Evolutionary conservation across 2,113 vertebrate species (phyloP).

Genomic region (Rynchops niger): DNA sequence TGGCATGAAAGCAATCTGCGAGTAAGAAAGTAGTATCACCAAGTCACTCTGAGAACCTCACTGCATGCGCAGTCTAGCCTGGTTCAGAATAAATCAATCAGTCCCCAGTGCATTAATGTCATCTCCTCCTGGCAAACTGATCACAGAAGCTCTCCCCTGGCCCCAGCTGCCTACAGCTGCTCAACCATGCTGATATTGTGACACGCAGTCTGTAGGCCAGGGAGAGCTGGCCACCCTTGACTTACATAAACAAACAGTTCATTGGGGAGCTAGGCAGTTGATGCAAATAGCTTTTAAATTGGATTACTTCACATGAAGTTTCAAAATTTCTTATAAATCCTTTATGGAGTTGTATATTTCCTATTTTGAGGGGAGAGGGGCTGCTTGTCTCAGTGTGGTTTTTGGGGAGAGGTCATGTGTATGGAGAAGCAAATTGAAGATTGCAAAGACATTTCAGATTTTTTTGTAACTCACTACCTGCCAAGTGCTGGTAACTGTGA

Average conservation of each 20-base stretch:
- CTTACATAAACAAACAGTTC: neutral
- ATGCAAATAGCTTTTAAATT: neutral
- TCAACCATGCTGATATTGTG: neutral
- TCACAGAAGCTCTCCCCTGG: neutral
- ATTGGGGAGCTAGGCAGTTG: neutral
- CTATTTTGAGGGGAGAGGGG: neutral
- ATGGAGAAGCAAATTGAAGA: neutral
- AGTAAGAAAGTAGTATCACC: neutral
- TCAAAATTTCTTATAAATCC: neutral
- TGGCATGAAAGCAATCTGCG: neutral
- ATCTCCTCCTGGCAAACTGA: neutral
- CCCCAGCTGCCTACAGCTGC: neutral
- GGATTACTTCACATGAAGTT: neutral
- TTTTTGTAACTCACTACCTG: neutral
- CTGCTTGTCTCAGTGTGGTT: neutral
- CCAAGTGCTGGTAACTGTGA: neutral
- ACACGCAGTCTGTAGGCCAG: neutral
- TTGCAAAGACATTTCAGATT: neutral
- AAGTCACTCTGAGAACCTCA: rapidly evolving
- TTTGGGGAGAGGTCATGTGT: neutral
- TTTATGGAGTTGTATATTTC: neutral
- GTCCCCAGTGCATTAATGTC: neutral
- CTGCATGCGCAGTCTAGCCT: neutral
- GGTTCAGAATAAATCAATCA: neutral
- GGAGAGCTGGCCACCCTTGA: neutral